A percentile compares a stretch with the other conserved stretches of the same genome.
Evolutionary conservation across 1,140 invertebrate species (phyloP).

Genomic region (Leptinotarsa lineolata): DNA sequence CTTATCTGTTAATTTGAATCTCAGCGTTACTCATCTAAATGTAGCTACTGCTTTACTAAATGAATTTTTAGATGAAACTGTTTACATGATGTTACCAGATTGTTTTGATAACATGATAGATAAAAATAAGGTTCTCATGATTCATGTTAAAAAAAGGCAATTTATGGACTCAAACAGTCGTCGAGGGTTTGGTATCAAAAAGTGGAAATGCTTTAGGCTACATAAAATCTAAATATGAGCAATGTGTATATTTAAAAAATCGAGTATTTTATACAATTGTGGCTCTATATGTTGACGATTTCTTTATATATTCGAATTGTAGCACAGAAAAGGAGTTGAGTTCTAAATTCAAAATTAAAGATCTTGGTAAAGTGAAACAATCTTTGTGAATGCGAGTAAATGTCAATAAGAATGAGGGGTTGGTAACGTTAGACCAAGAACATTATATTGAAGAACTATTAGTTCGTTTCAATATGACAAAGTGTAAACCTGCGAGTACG

Average conservation of each 20-base stretch:
- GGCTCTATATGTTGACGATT: constrained; percentile 53
- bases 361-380: constrained; percentile 42
- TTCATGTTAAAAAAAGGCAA: constrained; percentile 47
- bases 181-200: constrained; percentile 43
- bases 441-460: constrained; percentile 38
- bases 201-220: constrained; percentile 29
- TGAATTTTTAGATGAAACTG: constrained; percentile 48
- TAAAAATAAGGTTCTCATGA: constrained; percentile 48
- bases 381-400: constrained; percentile 44
- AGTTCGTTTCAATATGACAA: constrained; percentile 9
- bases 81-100: constrained; percentile 51
- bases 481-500: constrained; percentile 36
- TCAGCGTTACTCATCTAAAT: constrained; percentile 48
- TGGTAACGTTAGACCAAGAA: constrained; percentile 34
- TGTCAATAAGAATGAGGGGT: constrained; percentile 24
- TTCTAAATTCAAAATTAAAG: constrained; percentile 42
- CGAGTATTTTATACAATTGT: constrained; percentile 50
- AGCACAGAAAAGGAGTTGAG: constrained; percentile 26
- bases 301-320: constrained; percentile 41
- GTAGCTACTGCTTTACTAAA: constrained; percentile 55
- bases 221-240: constrained; percentile 37
- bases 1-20: constrained; percentile 41
- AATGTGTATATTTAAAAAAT: constrained; percentile 49
- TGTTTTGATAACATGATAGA: constrained; percentile 29
- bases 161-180: constrained; percentile 44